These are phyloP conservation scores for Lycaena phlaeas DNA, from an alignment of 2,888 invertebrate genomes.

Conservation along the genomic window DNA sequence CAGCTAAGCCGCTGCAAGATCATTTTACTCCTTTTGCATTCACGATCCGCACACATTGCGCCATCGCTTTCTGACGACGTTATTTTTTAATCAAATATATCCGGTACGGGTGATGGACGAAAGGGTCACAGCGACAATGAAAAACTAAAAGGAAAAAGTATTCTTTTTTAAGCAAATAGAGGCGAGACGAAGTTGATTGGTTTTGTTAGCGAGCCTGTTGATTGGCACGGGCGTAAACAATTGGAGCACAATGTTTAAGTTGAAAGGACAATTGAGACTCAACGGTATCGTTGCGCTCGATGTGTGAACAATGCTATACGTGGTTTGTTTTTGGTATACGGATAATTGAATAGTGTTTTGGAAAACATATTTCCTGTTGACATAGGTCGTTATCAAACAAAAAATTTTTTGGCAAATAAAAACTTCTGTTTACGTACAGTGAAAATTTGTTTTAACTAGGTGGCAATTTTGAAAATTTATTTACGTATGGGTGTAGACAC, in stretches of 20 bases:
- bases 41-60: constrained; percentile 36
- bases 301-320: constrained; percentile 35
- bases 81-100: constrained; percentile 76
- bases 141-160: constrained; percentile 67
- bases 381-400: constrained; percentile 16
- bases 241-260: constrained; percentile 63
- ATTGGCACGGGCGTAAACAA: constrained; percentile 70
- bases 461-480: too few relatives aligned
- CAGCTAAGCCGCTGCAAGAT: constrained; percentile 52
- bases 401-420: constrained; percentile 9
- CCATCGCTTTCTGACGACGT: constrained; percentile 70
- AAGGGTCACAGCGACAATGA: constrained; percentile 65
- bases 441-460: too few relatives aligned
- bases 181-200: constrained; percentile 74
- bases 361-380: constrained; percentile 25
- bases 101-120: constrained; percentile 69
- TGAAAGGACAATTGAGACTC: constrained; percentile 63
- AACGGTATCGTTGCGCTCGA: constrained; percentile 28
- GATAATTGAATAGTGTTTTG: constrained; percentile 25
- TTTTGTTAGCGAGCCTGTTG: constrained; percentile 72
- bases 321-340: constrained; percentile 24
- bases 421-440: constrained; percentile 4
- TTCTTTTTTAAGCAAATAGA: constrained; percentile 71
- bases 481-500: too few relatives aligned
- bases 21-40: constrained; percentile 60